Percentiles rank a stretch among this genome's conserved stretches.
phyloP scores from a whole-genome alignment of 2,113 vertebrate genomes.

The Ceuthmochares aereus region DNA sequence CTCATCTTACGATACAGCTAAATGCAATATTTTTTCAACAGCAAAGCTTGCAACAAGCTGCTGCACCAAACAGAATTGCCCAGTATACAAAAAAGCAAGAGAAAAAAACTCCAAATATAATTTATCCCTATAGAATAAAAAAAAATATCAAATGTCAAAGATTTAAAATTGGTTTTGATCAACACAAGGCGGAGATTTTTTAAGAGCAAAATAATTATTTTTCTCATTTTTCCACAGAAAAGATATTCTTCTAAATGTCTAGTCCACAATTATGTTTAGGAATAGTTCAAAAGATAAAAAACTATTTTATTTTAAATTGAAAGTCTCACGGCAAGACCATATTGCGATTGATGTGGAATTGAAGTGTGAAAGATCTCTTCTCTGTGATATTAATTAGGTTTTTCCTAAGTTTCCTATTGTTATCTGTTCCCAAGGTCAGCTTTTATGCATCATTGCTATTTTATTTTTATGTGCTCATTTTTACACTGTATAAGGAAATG shows the following conservation, averaged over 20 bases:
- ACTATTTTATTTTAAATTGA: neutral
- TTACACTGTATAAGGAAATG: neutral
- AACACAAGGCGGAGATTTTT: neutral
- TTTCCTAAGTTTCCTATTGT: neutral
- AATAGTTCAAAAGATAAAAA: neutral
- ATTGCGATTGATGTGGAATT: neutral
- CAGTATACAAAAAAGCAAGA: neutral
- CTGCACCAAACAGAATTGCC: neutral
- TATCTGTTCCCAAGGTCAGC: neutral
- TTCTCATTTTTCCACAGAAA: neutral
- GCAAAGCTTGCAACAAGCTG: neutral
- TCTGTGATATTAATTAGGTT: neutral
- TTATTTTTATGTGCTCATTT: neutral
- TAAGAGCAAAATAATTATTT: neutral
- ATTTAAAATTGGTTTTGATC: neutral
- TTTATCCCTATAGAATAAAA: neutral
- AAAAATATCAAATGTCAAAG: neutral
- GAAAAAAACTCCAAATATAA: neutral
- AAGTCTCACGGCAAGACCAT: neutral
- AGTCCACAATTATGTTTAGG: neutral
- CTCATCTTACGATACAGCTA: neutral
- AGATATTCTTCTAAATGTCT: neutral
- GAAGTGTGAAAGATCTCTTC: neutral
- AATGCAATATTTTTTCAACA: neutral
- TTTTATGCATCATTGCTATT: constrained; percentile 30